Percentiles rank a stretch among this genome's conserved stretches.
Evolutionary conservation across 2,888 invertebrate species (phyloP).

Genomic region (Aphrophora alni): DNA sequence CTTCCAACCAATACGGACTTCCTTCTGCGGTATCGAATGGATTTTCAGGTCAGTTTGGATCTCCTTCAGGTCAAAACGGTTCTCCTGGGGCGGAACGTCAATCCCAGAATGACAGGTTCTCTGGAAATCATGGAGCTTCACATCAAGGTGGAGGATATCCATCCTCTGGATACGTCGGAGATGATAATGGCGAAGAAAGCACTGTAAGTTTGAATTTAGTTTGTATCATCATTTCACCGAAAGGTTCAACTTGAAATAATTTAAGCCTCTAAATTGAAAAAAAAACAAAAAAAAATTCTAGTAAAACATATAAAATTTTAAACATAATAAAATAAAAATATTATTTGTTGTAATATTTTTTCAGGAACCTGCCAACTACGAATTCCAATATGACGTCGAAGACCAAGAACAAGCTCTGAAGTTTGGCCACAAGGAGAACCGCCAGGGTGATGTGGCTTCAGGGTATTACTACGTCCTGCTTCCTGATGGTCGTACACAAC

Average conservation of each 20-base stretch:
- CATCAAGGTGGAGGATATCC: not conserved
- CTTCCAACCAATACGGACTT: not conserved
- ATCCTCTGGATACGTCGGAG: not conserved
- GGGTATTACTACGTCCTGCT: slow-evolving; percentile 86
- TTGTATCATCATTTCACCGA: too few relatives aligned
- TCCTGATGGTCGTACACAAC: slow-evolving; percentile 86
- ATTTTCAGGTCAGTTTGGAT: slow-evolving; percentile 44
- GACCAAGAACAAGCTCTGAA: slow-evolving; percentile 61
- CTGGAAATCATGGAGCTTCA: not conserved
- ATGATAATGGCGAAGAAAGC: not conserved
- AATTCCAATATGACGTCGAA: slow-evolving; percentile 85
- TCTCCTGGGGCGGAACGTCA: slow-evolving; percentile 56
- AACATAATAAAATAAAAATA: too few relatives aligned
- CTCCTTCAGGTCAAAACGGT: slow-evolving; percentile 60
- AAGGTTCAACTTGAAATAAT: too few relatives aligned
- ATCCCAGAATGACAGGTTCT: not conserved
- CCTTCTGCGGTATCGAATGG: slow-evolving; percentile 11
- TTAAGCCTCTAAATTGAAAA: too few relatives aligned
- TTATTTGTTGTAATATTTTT: too few relatives aligned
- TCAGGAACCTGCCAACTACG: slow-evolving; percentile 84
- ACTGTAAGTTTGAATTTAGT: not conserved
- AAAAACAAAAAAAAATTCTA: too few relatives aligned
- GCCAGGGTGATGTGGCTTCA: slow-evolving; percentile 81
- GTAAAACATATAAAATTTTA: too few relatives aligned
- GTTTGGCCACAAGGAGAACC: slow-evolving; percentile 83